These are phyloP conservation scores for Papilio polytes DNA, from an alignment of 1,140 invertebrate genomes.

Conservation along the genomic window DNA sequence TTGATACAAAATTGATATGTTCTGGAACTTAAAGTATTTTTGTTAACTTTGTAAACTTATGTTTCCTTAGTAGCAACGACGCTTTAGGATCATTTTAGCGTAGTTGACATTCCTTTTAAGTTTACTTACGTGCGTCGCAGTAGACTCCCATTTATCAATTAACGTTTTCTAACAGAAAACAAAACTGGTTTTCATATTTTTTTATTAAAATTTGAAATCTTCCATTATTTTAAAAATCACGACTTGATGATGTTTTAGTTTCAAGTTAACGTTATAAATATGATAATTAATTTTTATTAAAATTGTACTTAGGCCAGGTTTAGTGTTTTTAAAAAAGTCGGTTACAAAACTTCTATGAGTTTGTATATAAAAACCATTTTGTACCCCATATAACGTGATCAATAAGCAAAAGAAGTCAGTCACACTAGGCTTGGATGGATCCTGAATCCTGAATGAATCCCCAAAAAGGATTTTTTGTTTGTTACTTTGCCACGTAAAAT, in stretches of 20 bases:
- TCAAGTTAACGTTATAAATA: too few relatives aligned
- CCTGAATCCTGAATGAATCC: too few relatives aligned
- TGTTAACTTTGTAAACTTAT: conserved; percentile 69
- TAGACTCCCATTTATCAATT: not conserved
- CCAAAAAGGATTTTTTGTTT: not conserved
- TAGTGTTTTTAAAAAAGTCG: too few relatives aligned
- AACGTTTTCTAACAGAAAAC: not conserved
- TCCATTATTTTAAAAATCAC: too few relatives aligned
- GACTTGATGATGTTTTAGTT: too few relatives aligned
- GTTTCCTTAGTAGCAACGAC: conserved; percentile 72
- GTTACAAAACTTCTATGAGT: too few relatives aligned
- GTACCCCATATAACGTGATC: not conserved
- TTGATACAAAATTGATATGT: conserved; percentile 64
- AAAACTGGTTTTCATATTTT: too few relatives aligned
- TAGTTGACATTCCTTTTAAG: conserved; percentile 74
- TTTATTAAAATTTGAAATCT: too few relatives aligned
- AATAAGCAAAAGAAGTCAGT: too few relatives aligned
- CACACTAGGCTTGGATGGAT: too few relatives aligned
- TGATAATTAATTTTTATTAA: too few relatives aligned
- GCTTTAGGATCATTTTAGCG: conserved; percentile 81
- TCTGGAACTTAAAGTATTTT: conserved; percentile 69
- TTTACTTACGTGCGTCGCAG: not conserved
- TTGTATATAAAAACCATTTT: not conserved
- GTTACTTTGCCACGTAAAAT: conserved; percentile 18
- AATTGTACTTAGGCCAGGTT: too few relatives aligned